Conservation (phyloP, 2,888 invertebrate genomes). For the Empis stercorea region DNA sequence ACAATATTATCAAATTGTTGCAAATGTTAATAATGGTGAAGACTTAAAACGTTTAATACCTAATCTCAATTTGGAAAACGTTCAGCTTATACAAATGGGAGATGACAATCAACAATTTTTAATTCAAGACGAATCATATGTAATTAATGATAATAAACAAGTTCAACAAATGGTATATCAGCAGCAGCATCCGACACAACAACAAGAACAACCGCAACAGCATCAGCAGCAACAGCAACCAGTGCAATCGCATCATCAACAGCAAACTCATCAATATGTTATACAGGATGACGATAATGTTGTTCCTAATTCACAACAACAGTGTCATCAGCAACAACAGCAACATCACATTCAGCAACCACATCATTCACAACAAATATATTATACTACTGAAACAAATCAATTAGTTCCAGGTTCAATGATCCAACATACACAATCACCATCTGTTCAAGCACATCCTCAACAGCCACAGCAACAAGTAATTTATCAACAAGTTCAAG, state of each 20-base stretch:
- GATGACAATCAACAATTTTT: slow-evolving; percentile 28
- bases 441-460: slow-evolving; percentile 10
- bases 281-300: slow-evolving; percentile 16
- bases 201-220: slow-evolving; percentile 17
- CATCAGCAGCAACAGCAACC: slow-evolving; percentile 17
- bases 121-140: slow-evolving; percentile 31
- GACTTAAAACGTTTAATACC: slow-evolving; percentile 52
- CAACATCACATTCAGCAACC: slow-evolving; percentile 3
- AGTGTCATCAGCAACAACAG: slow-evolving; percentile 11
- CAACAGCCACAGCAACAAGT: slow-evolving; percentile 14
- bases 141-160: slow-evolving; percentile 34
- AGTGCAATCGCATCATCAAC: slow-evolving; percentile 16
- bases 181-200: slow-evolving; percentile 24
- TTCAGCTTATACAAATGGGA: slow-evolving; percentile 31
- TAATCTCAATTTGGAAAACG: slow-evolving; percentile 41
- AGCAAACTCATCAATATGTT: slow-evolving; percentile 20
- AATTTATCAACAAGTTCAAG: slow-evolving; percentile 4
- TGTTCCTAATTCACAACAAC: slow-evolving; percentile 13
- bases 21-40: slow-evolving; percentile 39
- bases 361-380: slow-evolving; percentile 1
- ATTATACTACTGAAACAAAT: not conserved
- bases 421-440: not conserved
- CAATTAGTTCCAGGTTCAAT: not conserved
- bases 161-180: slow-evolving; percentile 37
- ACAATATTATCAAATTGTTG: slow-evolving; percentile 52